phyloP scores from a whole-genome alignment of 2,888 invertebrate genomes.

The Fragum whitleyi region DNA sequence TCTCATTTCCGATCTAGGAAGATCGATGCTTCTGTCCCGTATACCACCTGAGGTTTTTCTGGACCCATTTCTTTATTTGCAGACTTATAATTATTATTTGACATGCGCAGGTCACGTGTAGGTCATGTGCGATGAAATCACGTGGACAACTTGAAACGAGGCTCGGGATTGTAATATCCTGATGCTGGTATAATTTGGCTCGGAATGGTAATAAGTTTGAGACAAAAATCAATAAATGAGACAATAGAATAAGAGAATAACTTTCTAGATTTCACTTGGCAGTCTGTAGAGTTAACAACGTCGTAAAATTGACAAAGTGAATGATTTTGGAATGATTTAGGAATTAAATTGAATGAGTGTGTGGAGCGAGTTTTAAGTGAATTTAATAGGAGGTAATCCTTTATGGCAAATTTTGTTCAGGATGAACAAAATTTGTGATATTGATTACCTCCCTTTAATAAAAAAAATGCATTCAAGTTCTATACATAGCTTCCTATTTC shows the following conservation, averaged over 20 bases:
- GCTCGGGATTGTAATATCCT: conserved; percentile 25
- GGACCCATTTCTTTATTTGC: conserved; percentile 18
- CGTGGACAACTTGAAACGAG: conserved; percentile 33
- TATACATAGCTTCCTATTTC: too few relatives aligned
- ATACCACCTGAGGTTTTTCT: conserved; percentile 26
- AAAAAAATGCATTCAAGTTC: too few relatives aligned
- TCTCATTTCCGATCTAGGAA: conserved; percentile 11
- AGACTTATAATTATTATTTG: conserved; percentile 38
- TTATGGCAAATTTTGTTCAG: too few relatives aligned
- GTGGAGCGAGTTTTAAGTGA: too few relatives aligned
- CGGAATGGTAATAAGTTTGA: neutral
- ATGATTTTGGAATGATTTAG: too few relatives aligned
- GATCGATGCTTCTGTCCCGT: neutral
- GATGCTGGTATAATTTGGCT: conserved; percentile 29
- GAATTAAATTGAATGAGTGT: too few relatives aligned
- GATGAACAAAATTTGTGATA: too few relatives aligned
- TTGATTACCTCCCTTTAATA: too few relatives aligned
- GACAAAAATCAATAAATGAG: neutral
- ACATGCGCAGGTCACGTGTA: conserved; percentile 39
- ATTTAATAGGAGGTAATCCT: too few relatives aligned
- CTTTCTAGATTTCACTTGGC: too few relatives aligned
- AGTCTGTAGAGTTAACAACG: too few relatives aligned
- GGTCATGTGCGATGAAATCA: conserved; percentile 36
- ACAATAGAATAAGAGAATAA: neutral
- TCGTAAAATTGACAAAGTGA: too few relatives aligned